phyloP scores from a whole-genome alignment of 1,140 invertebrate genomes.

The Pseudomyrmex pallidus region DNA sequence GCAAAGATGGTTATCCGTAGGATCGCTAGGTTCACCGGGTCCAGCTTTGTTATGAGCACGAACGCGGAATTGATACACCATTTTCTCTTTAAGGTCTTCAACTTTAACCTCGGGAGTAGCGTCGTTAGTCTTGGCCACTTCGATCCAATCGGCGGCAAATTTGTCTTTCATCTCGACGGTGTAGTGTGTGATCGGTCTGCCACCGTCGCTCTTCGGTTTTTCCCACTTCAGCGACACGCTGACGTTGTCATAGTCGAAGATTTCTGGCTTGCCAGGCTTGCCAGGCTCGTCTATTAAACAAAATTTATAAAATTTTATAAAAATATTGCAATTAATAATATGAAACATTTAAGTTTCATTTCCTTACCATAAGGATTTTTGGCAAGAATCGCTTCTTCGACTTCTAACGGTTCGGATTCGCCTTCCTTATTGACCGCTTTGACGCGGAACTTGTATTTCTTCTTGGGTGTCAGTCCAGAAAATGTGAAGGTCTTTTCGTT shows the following conservation, averaged over 20 bases:
- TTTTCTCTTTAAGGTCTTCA: conserved; percentile 96
- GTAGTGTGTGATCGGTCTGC: conserved; percentile 97
- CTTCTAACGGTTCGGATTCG: conserved; percentile 97
- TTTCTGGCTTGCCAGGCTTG: conserved; percentile 95
- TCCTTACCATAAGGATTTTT: conserved; percentile 97
- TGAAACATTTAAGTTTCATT: neutral
- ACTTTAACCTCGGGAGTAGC: conserved; percentile 92
- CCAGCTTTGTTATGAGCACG: conserved; percentile 97
- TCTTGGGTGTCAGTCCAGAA: conserved; percentile 97
- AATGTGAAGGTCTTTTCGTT: conserved; percentile 93
- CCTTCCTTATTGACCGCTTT: conserved; percentile 99
- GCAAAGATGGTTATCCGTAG: conserved; percentile 96
- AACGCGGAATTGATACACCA: conserved; percentile 97
- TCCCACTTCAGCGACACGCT: conserved; percentile 96
- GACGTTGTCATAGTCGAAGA: conserved; percentile 97
- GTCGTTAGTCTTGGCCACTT: conserved; percentile 93
- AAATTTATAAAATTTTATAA: conserved; percentile 6
- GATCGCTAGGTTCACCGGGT: conserved; percentile 93
- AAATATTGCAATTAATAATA: neutral
- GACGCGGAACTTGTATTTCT: conserved; percentile 99
- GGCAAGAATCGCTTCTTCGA: conserved; percentile 93
- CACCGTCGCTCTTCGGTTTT: conserved; percentile 95
- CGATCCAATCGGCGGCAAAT: conserved; percentile 94
- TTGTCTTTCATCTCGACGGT: conserved; percentile 99
- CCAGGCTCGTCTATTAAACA: conserved; percentile 91